phyloP scores from a whole-genome alignment of 1,140 invertebrate species.

The Trichogramma pretiosum region DNA sequence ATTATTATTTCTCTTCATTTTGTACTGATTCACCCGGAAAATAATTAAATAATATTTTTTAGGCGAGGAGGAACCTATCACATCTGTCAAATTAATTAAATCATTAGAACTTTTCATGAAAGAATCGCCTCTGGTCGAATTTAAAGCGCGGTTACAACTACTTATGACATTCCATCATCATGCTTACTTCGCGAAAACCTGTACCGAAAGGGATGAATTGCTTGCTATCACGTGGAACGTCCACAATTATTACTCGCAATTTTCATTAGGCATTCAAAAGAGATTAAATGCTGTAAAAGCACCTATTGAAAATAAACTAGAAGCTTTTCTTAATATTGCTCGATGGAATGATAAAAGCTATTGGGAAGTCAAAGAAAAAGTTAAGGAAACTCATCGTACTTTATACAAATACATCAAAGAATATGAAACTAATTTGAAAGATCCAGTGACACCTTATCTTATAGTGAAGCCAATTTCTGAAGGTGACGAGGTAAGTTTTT shows the following conservation, averaged over 20 bases:
- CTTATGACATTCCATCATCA: conserved; percentile 72
- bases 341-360: conserved; percentile 93
- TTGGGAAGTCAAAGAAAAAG: conserved; percentile 81
- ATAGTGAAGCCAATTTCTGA: conserved; percentile 24
- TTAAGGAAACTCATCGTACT: conserved; percentile 79
- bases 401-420: conserved; percentile 80
- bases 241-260: conserved; percentile 78
- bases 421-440: conserved; percentile 51
- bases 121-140: conserved; percentile 75
- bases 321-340: conserved; percentile 92
- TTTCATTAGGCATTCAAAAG: conserved; percentile 53
- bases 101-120: conserved; percentile 77
- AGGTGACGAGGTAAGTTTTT: conserved; percentile 9
- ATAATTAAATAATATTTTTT: background rate
- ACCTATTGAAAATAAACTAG: conserved; percentile 85
- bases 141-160: conserved; percentile 66
- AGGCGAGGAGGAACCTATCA: conserved; percentile 2
- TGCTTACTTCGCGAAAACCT: conserved; percentile 46
- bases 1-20: background rate
- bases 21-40: background rate
- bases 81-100: conserved; percentile 33
- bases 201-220: conserved; percentile 47
- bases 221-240: conserved; percentile 75
- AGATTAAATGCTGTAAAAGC: conserved; percentile 57
- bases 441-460: conserved; percentile 34